Conservation (phyloP, 2,888 invertebrate species). For the Volucella zonaria region DNA sequence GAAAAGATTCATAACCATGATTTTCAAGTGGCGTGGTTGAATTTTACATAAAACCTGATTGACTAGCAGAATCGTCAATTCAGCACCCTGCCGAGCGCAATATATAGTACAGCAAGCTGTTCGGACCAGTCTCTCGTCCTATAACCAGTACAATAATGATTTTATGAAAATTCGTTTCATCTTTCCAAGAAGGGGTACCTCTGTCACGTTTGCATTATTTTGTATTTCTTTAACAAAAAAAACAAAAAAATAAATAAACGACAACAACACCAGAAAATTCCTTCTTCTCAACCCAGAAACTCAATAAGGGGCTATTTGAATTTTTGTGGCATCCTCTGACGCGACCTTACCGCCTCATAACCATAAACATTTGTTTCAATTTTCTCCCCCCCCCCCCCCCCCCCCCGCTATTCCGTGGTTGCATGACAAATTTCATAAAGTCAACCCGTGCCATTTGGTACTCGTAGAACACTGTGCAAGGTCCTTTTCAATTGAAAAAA, state of each 20-base stretch:
- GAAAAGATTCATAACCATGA: conserved; percentile 9
- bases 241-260: too few species aligned
- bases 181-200: background rate
- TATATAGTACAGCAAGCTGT: conserved; percentile 22
- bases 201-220: conserved; percentile 33
- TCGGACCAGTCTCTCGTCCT: background rate
- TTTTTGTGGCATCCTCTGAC: conserved; percentile 32
- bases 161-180: conserved; percentile 13
- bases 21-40: conserved; percentile 6
- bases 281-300: conserved; percentile 4
- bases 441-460: conserved; percentile 38
- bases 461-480: conserved; percentile 12
- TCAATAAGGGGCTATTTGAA: conserved; percentile 44
- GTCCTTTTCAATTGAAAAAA: conserved; percentile 23
- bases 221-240: background rate
- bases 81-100: background rate
- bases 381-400: conserved; percentile 10
- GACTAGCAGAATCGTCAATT: conserved; percentile 51
- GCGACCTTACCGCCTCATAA: background rate
- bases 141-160: background rate
- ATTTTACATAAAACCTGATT: conserved; percentile 26
- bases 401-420: conserved; percentile 28
- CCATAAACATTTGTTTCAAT: conserved; percentile 50
- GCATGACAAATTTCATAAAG: conserved; percentile 67
- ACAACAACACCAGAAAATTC: background rate